Conservation (phyloP, 2,113 vertebrate genomes). For the Malurus elegans region DNA sequence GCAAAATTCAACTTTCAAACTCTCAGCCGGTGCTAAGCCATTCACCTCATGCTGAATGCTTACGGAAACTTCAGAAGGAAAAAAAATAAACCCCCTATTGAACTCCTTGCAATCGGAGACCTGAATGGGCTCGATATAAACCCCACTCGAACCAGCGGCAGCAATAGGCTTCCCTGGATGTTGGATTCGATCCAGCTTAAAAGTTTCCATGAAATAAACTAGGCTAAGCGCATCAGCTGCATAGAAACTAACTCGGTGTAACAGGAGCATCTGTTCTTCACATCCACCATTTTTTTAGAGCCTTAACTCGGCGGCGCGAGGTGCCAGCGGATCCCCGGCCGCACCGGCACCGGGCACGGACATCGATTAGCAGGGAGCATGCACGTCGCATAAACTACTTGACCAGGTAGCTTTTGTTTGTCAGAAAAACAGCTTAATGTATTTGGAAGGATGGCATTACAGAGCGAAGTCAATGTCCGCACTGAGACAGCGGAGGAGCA, state of each 20-base stretch:
- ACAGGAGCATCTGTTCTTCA: slow-evolving; percentile 52
- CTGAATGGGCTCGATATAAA: slow-evolving; percentile 31
- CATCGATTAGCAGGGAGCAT: not conserved
- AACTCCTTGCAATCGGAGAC: slow-evolving; percentile 22
- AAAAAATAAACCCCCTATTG: slow-evolving; percentile 11
- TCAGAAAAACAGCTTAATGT: slow-evolving; percentile 71
- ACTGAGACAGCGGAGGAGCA: slow-evolving; percentile 71
- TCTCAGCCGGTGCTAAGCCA: not conserved
- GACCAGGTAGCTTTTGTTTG: slow-evolving; percentile 63
- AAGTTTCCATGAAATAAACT: slow-evolving; percentile 57
- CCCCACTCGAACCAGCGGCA: not conserved
- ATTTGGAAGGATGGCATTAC: slow-evolving; percentile 69
- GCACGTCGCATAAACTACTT: slow-evolving; percentile 8
- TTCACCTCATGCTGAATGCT: not conserved
- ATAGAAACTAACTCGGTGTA: slow-evolving; percentile 36
- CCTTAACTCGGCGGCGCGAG: not conserved
- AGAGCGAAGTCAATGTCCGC: slow-evolving; percentile 57
- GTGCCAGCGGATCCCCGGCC: not conserved
- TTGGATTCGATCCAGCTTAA: slow-evolving; percentile 44
- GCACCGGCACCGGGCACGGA: not conserved
- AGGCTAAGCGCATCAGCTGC: slow-evolving; percentile 53
- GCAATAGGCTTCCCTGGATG: slow-evolving; percentile 27
- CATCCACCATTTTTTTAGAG: slow-evolving; percentile 7
- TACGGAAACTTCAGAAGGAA: not conserved
- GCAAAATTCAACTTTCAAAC: not conserved